A percentile compares a stretch with the other conserved stretches of the same genome.
phyloP scores from a whole-genome alignment of 2,888 invertebrate genomes.

The Geotrupes spiniger region DNA sequence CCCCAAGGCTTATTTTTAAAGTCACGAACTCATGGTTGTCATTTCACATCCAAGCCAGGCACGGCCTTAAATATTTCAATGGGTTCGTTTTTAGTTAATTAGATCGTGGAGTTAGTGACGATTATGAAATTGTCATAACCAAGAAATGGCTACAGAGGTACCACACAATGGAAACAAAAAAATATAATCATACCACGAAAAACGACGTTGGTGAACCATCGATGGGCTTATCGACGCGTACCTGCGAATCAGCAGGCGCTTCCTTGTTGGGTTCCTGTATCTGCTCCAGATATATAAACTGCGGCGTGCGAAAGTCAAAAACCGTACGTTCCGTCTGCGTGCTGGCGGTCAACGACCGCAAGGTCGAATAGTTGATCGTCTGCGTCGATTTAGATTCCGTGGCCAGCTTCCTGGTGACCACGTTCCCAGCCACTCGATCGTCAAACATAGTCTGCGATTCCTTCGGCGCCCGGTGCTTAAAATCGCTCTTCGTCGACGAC shows the following conservation, averaged over 20 bases:
- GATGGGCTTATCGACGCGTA: neutral
- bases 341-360: constrained; percentile 3
- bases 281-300: too few species aligned
- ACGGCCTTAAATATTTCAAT: too few species aligned
- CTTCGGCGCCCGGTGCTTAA: constrained; percentile 1
- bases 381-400: constrained; percentile 16
- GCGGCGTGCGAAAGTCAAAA: too few species aligned
- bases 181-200: constrained; percentile 5
- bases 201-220: constrained; percentile 9
- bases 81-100: too few species aligned
- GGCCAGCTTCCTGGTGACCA: constrained; percentile 6
- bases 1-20: too few species aligned
- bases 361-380: constrained; percentile 9
- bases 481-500: neutral
- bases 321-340: constrained; percentile 11
- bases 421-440: constrained; percentile 9
- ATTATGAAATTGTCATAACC: neutral
- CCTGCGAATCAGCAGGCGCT: too few species aligned
- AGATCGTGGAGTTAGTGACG: too few species aligned
- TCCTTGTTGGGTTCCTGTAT: too few species aligned
- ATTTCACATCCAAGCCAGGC: too few species aligned
- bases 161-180: neutral
- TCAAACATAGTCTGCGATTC: constrained; percentile 10
- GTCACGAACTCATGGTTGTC: too few species aligned
- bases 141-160: too few species aligned